phyloP scores from a whole-genome alignment of 2,797 vertebrate genomes.

The Phrynocephalus vlangalii region DNA sequence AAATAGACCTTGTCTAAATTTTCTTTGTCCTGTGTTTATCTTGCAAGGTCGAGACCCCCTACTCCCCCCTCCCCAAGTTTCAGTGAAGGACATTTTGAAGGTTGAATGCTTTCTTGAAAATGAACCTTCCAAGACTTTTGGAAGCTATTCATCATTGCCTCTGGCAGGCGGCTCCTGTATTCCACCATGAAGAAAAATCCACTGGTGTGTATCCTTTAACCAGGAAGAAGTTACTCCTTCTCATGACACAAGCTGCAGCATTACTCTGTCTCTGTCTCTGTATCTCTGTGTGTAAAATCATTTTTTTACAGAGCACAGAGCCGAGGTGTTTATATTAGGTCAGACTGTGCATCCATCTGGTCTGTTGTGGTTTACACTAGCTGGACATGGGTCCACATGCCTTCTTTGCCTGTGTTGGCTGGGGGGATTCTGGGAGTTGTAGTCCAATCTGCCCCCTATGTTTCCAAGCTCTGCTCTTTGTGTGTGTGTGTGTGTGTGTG shows the following conservation, averaged over 20 bases:
- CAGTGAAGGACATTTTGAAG: accelerated
- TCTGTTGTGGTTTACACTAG: background rate
- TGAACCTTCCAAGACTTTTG: background rate
- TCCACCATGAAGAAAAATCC: background rate
- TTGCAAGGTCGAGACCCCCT: background rate
- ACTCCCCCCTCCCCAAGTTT: background rate
- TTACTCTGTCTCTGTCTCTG: too few species aligned
- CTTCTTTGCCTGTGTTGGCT: background rate
- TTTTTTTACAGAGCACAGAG: background rate
- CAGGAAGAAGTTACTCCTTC: background rate
- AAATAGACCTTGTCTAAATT: background rate
- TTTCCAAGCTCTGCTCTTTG: too few species aligned
- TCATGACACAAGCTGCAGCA: background rate
- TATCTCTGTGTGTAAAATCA: too few species aligned
- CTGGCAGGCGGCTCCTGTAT: background rate
- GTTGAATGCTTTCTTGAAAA: background rate
- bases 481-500: too few species aligned
- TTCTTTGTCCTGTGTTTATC: background rate
- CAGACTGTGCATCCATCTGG: background rate
- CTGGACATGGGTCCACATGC: too few species aligned
- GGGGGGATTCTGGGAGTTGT: background rate
- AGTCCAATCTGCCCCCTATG: background rate
- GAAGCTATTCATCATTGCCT: background rate
- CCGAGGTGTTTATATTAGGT: background rate
- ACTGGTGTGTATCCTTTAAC: accelerated